Conservation (phyloP, 2,113 vertebrate species). For the Patagioenas fasciata region DNA sequence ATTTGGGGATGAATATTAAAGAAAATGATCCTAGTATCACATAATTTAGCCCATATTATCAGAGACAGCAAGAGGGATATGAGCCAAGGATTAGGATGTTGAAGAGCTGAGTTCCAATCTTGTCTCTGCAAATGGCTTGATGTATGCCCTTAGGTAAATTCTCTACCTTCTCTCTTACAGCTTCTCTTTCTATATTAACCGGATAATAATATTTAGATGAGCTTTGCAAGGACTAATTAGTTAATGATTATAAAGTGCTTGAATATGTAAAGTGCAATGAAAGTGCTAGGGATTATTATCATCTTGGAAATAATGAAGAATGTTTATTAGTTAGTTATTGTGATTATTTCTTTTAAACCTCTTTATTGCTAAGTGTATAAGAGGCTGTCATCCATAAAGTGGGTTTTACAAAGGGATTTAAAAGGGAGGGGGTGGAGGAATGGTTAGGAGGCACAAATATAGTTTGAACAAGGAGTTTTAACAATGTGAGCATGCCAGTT, state of each 20-base stretch:
- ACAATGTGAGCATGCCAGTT: background rate
- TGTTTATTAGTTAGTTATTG: constrained; percentile 67
- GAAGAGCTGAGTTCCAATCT: constrained; percentile 31
- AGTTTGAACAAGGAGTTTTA: background rate
- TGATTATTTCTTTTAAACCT: constrained; percentile 63
- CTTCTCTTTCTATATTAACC: constrained; percentile 53
- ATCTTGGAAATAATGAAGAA: constrained; percentile 49
- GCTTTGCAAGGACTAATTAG: constrained; percentile 66
- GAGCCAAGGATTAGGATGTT: constrained; percentile 33
- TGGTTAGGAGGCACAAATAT: background rate
- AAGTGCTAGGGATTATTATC: constrained; percentile 59
- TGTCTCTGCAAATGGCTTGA: constrained; percentile 32
- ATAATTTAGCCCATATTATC: constrained; percentile 42
- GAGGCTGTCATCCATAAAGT: constrained; percentile 44
- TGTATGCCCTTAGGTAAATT: constrained; percentile 56
- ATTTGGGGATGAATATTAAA: constrained; percentile 38
- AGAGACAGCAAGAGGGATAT: constrained; percentile 25
- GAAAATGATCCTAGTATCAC: constrained; percentile 32
- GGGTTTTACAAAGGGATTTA: constrained; percentile 42
- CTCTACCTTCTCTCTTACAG: constrained; percentile 53
- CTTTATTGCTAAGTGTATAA: constrained; percentile 33
- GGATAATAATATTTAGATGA: constrained; percentile 71
- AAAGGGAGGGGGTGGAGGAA: background rate
- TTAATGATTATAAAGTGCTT: constrained; percentile 66
- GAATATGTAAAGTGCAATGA: constrained; percentile 55